These are phyloP conservation scores for Agelastica alni DNA, from an alignment of 2,888 invertebrate species.

Conservation along the genomic window DNA sequence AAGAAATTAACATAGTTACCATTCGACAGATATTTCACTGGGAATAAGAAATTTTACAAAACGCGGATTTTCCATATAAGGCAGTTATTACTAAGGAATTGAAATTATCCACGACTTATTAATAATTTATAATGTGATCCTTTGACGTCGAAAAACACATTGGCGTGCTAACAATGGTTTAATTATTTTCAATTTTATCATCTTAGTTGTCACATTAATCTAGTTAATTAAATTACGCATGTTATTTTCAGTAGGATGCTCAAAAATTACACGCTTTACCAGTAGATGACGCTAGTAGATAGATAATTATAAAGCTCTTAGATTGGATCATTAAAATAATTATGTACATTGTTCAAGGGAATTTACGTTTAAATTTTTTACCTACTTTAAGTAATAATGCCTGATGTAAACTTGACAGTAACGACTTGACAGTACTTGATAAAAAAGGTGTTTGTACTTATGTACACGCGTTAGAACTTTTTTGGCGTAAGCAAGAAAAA, in stretches of 20 bases:
- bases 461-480: no score
- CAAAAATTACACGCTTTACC: not conserved
- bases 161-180: not conserved
- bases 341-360: no score
- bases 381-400: no score
- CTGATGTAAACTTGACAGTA: no score
- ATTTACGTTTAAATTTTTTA: no score
- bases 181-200: no score
- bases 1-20: constrained; percentile 25
- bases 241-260: not conserved
- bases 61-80: constrained; percentile 23
- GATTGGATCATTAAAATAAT: no score
- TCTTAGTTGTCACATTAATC: no score
- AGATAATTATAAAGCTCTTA: not conserved
- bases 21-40: constrained; percentile 25
- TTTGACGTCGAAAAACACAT: not conserved
- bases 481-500: no score
- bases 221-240: not conserved
- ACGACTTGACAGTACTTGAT: no score
- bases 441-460: no score
- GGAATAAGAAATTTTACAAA: constrained; percentile 27
- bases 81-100: constrained; percentile 26
- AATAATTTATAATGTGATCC: constrained; percentile 22
- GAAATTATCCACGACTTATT: constrained; percentile 18
- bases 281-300: not conserved